Evolutionary conservation across 2,888 invertebrate genomes (phyloP).

Genomic region (Mactromeris polynyma): DNA sequence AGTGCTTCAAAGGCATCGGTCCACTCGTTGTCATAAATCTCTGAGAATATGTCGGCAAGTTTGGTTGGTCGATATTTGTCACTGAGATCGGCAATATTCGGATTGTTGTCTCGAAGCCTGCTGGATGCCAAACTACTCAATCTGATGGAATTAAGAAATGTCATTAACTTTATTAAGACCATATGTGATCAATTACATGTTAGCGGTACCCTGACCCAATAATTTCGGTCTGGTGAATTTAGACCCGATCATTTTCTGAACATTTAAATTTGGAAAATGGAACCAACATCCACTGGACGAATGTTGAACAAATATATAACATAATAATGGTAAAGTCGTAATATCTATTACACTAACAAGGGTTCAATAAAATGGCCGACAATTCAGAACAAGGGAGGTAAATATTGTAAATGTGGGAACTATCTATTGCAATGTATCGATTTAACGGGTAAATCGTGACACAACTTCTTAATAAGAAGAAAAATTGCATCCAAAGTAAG

Average conservation of each 20-base stretch:
- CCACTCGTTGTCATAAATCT: slow-evolving; percentile 13
- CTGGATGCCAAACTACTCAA: neutral
- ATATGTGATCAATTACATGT: neutral
- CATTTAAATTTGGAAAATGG: too few species aligned
- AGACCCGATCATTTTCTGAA: too few species aligned
- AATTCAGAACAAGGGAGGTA: too few species aligned
- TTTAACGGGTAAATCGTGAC: neutral
- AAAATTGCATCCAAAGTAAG: neutral
- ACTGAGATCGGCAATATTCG: neutral
- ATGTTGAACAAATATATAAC: too few species aligned
- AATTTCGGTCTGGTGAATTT: too few species aligned
- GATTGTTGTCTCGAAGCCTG: neutral
- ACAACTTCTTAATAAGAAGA: neutral
- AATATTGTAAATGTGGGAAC: too few species aligned
- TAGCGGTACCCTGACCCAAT: neutral
- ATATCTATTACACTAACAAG: too few species aligned
- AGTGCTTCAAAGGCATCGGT: neutral
- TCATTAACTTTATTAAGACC: neutral
- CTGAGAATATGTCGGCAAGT: neutral
- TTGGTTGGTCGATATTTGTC: slow-evolving; percentile 13
- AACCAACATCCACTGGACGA: too few species aligned
- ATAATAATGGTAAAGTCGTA: too few species aligned
- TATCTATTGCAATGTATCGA: too few species aligned
- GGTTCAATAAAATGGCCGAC: too few species aligned
- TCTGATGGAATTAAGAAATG: neutral